Conservation (phyloP, 2,888 invertebrate genomes). For the Epistrophella euchroma region DNA sequence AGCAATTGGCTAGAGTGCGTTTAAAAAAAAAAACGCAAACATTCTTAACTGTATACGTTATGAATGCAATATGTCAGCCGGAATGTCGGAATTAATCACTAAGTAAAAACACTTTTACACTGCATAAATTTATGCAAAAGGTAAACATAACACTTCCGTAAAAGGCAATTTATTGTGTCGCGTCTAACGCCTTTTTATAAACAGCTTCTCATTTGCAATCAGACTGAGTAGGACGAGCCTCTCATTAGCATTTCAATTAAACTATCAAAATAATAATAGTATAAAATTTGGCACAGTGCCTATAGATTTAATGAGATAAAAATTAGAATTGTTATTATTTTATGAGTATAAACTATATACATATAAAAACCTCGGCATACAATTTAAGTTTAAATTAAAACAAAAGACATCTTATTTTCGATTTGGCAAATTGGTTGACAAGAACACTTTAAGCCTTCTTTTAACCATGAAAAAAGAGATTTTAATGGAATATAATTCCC, state of each 20-base stretch:
- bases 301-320: conserved; percentile 2
- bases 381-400: neutral
- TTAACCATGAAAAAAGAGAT: conserved; percentile 26
- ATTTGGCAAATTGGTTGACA: conserved; percentile 16
- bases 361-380: neutral
- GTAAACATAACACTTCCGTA: conserved; percentile 23
- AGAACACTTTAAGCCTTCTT: conserved; percentile 21
- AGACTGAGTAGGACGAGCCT: conserved; percentile 21
- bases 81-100: neutral
- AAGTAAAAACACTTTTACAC: neutral
- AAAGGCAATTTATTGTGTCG: conserved; percentile 7
- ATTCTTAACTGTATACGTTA: neutral
- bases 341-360: neutral
- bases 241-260: conserved; percentile 11
- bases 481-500: conserved; percentile 27
- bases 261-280: neutral
- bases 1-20: too few species aligned
- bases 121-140: neutral
- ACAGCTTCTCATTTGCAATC: conserved; percentile 9
- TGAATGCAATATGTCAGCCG: neutral
- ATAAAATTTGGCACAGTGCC: conserved; percentile 15
- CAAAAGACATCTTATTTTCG: conserved; percentile 13
- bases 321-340: neutral
- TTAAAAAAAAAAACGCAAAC: too few species aligned
- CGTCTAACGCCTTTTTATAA: conserved; percentile 18